phyloP scores from a whole-genome alignment of 2,888 invertebrate genomes.

The Harpagoxenus sublaevis region DNA sequence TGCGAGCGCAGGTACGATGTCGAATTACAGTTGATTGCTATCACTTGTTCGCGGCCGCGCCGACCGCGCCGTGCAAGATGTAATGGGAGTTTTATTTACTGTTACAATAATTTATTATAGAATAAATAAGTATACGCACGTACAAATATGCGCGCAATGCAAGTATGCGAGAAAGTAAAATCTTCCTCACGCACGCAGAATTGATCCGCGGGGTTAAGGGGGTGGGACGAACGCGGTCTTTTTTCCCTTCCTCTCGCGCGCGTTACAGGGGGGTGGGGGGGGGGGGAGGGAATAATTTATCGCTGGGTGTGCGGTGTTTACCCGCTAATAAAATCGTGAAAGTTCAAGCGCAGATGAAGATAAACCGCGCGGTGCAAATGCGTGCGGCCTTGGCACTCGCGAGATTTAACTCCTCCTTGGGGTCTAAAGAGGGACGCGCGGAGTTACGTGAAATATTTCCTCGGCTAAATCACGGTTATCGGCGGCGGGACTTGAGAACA shows the following conservation, averaged over 20 bases:
- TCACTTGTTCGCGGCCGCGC: constrained; percentile 56
- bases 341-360: constrained; percentile 52
- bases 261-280: not conserved
- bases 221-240: not conserved
- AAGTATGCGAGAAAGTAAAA: constrained; percentile 29
- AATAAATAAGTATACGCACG: constrained; percentile 63
- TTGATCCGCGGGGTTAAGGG: constrained; percentile 21
- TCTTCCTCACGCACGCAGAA: constrained; percentile 22
- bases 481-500: constrained; percentile 47
- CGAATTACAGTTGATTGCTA: constrained; percentile 70
- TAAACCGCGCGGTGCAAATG: constrained; percentile 46
- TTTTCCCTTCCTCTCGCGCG: not conserved
- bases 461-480: constrained; percentile 47
- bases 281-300: constrained; percentile 40
- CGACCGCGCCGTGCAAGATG: constrained; percentile 47
- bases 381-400: constrained; percentile 49
- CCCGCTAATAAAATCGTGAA: constrained; percentile 56
- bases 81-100: constrained; percentile 72
- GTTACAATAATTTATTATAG: constrained; percentile 67
- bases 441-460: constrained; percentile 46
- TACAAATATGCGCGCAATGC: not conserved
- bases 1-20: constrained; percentile 54
- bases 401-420: constrained; percentile 32
- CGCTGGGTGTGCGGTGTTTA: constrained; percentile 45
- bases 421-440: constrained; percentile 18